Evolutionary conservation across 1,140 invertebrate species (phyloP).

Genomic region (Zaprionus africanus): DNA sequence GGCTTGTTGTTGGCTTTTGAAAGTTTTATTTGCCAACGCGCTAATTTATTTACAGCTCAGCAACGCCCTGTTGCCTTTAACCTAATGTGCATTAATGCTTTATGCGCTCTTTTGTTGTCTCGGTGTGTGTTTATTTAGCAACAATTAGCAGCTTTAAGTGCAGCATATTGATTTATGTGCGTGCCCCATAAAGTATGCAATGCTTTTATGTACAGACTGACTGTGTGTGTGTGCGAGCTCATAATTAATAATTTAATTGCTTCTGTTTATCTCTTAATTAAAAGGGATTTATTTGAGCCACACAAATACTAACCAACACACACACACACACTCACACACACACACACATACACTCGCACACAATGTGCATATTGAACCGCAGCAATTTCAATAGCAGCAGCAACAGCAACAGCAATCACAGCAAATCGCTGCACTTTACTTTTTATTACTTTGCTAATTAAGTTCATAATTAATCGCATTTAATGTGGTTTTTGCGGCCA

Average conservation of each 20-base stretch:
- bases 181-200: constrained; percentile 46
- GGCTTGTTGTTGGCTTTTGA: not conserved
- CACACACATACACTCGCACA: constrained; percentile 20
- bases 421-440: constrained; percentile 68
- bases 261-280: constrained; percentile 84
- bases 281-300: constrained; percentile 81
- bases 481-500: constrained; percentile 56
- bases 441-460: constrained; percentile 81
- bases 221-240: constrained; percentile 29
- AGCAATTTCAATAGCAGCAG: constrained; percentile 15
- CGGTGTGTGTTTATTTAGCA: constrained; percentile 66
- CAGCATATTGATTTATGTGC: constrained; percentile 67
- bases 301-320: constrained; percentile 41
- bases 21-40: constrained; percentile 17
- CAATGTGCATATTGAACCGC: constrained; percentile 32
- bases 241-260: constrained; percentile 84
- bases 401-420: constrained; percentile 20
- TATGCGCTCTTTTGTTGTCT: constrained; percentile 2
- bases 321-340: constrained; percentile 16
- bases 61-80: not conserved
- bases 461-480: constrained; percentile 77
- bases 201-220: constrained; percentile 50
- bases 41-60: constrained; percentile 37
- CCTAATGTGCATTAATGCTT: constrained; percentile 54
- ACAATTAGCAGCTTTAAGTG: constrained; percentile 79